phyloP scores from a whole-genome alignment of 2,888 invertebrate genomes.

The Melinaea marsaeus region DNA sequence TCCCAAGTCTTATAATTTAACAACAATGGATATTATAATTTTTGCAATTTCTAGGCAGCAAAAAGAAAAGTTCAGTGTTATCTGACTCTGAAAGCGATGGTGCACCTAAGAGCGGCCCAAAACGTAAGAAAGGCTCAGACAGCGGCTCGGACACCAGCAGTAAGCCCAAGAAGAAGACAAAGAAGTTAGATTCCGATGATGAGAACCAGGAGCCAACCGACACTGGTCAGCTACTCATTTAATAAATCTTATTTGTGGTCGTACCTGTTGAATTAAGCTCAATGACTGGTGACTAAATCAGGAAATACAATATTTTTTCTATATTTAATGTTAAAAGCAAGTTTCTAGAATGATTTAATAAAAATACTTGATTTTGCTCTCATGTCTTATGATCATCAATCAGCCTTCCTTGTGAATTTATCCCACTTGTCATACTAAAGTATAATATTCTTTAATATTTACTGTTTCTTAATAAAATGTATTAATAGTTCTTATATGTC shows the following conservation, averaged over 20 bases:
- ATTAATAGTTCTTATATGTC: not conserved
- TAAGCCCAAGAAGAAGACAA: slow-evolving; percentile 72
- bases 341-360: too few species aligned
- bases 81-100: slow-evolving; percentile 74
- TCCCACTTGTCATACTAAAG: too few species aligned
- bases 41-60: slow-evolving; percentile 26
- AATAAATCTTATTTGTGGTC: not conserved
- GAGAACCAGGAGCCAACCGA: slow-evolving; percentile 56
- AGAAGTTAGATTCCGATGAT: slow-evolving; percentile 82
- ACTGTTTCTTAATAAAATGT: too few species aligned
- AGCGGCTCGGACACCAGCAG: slow-evolving; percentile 67
- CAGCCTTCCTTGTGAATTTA: too few species aligned
- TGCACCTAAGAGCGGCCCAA: slow-evolving; percentile 51
- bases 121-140: slow-evolving; percentile 67
- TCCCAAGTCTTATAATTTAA: too few species aligned
- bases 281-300: too few species aligned
- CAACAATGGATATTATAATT: too few species aligned
- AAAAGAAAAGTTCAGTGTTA: slow-evolving; percentile 68
- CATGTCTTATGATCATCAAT: too few species aligned
- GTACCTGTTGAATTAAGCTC: not conserved
- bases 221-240: slow-evolving; percentile 24
- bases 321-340: too few species aligned
- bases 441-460: too few species aligned
- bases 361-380: too few species aligned
- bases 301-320: too few species aligned